Base-by-base conservation (phyloP, 2,113 vertebrate species). In the Piprites chloris region DNA sequence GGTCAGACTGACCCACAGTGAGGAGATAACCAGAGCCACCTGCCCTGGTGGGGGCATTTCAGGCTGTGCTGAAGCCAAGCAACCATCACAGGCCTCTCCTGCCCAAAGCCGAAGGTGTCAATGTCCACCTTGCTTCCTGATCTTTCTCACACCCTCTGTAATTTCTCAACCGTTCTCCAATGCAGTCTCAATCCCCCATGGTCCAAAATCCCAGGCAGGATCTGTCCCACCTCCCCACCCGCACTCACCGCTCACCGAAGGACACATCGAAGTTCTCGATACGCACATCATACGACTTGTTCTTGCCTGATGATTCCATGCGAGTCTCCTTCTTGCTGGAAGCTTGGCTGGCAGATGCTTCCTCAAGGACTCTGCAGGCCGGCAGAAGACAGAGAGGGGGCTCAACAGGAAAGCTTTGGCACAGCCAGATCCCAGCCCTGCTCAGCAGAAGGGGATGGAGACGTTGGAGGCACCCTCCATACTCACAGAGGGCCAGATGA, bases 251-350 rank as follows among this genome's bases (percentile, higher is more conserved):
- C 84, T 99, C 99, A 59, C 99, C 99, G 59, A 99, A 99, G 50
- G 99, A 99, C 75, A 99, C 99, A 6, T 99, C 99, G 21, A 99
- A 99, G 98, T 99, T 99, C 96, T 99, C 99, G 3, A 99, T 99
- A 89, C 99, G 98, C 77, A 99, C 98, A 49, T 99, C 99, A 2
- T 99, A 99, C 2, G 99, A 99, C 79, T 99, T 99, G 95, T 99
- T 99, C 98, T 99, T 99, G 96, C 99, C 99, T 5, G 99, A 99
- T 21, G 98, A 98, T 92, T 99, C 99, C 50, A 99, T 98, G 9
- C 99, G 98, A 65, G 89, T 99, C 62, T 99, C 99, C 96, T 99
- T 99, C 97, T 99, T 99, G 97, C 98, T 99, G 98, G 99, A 99
- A 30, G 99, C 99, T 96, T 99, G 99, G 97, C 99, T 99, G 91